Conservation (phyloP, 1,140 invertebrate species). For the Globodera ellingtonae region DNA sequence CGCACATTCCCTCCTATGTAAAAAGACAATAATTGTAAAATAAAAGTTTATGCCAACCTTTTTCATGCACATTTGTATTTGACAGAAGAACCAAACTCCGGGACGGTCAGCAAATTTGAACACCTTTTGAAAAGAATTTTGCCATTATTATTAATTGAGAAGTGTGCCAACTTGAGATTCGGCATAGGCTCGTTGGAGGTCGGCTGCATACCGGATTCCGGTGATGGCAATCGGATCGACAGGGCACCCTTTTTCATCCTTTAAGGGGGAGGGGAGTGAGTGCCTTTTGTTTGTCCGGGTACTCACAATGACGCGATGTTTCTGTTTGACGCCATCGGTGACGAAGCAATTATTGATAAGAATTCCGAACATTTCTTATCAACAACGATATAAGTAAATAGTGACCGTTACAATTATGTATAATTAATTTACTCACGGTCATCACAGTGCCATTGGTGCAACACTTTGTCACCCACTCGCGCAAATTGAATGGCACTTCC, state of each 20-base stretch:
- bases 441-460: conserved; percentile 65
- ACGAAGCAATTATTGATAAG: conserved; percentile 64
- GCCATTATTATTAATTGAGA: neutral
- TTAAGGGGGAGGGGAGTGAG: neutral
- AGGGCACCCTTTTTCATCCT: conserved; percentile 53
- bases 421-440: conserved; percentile 44
- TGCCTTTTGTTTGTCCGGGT: conserved; percentile 31
- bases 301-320: conserved; percentile 51
- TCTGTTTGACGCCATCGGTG: conserved; percentile 60
- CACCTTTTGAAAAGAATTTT: conserved; percentile 25
- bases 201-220: conserved; percentile 61
- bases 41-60: conserved; percentile 13
- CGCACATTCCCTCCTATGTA: conserved; percentile 53
- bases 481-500: conserved; percentile 62
- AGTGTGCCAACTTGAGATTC: conserved; percentile 44
- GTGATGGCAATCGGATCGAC: conserved; percentile 61
- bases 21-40: neutral
- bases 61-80: conserved; percentile 65
- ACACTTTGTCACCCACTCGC: conserved; percentile 58
- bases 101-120: conserved; percentile 62
- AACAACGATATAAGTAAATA: neutral
- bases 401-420: neutral
- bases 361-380: conserved; percentile 62
- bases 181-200: conserved; percentile 62
- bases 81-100: conserved; percentile 65